Conservation (phyloP, 2,888 invertebrate species). For the Ectemnius cavifrons region DNA sequence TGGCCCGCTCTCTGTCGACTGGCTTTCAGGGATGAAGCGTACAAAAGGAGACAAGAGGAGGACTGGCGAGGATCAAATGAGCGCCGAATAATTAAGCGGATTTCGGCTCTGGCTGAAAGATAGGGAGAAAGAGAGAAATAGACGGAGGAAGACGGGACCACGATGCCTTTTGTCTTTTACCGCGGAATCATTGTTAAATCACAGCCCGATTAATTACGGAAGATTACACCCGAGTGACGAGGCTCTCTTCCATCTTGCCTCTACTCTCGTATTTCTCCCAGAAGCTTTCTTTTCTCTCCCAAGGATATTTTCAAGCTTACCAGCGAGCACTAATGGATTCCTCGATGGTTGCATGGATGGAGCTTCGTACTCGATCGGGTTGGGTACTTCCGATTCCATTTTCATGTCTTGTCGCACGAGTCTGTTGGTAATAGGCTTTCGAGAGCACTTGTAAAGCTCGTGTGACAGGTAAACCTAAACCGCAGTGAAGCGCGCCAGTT, state of each 20-base stretch:
- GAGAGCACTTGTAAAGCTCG: too few species aligned
- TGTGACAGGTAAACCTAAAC: too few species aligned
- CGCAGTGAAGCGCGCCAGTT: background rate
- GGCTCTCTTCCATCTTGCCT: constrained; percentile 18
- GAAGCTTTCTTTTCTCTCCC: background rate
- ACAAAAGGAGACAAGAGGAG: constrained; percentile 49
- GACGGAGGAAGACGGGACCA: background rate
- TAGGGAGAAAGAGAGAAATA: too few species aligned
- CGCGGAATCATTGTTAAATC: constrained; percentile 45
- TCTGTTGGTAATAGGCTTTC: too few species aligned
- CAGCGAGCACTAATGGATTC: constrained; percentile 5
- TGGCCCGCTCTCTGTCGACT: constrained; percentile 27
- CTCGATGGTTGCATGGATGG: too few species aligned
- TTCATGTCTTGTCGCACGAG: background rate
- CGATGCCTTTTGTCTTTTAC: constrained; percentile 44
- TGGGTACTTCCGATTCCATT: constrained; percentile 4
- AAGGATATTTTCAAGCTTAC: constrained; percentile 26
- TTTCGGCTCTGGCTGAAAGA: constrained; percentile 53
- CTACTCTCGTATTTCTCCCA: background rate
- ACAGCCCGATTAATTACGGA: constrained; percentile 56
- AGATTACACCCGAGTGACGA: constrained; percentile 51
- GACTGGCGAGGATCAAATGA: constrained; percentile 55
- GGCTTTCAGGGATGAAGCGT: constrained; percentile 19
- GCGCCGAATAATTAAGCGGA: constrained; percentile 60
- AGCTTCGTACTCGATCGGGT: constrained; percentile 2